These are phyloP conservation scores for Meiosimyza platycephala DNA, from an alignment of 2,888 invertebrate genomes.

Conservation along the genomic window DNA sequence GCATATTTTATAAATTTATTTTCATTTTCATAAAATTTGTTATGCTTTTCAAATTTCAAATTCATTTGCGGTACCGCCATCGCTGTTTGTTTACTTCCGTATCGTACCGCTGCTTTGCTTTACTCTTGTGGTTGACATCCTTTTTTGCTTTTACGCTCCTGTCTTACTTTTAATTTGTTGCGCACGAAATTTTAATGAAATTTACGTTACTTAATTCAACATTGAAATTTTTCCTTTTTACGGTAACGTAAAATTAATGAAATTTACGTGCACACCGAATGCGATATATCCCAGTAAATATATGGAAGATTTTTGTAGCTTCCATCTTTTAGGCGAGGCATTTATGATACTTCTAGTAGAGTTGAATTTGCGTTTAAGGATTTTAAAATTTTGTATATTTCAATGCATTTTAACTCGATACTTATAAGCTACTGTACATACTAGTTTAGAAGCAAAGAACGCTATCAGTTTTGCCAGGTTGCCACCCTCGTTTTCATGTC, in stretches of 20 bases:
- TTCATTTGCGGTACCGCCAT: neutral
- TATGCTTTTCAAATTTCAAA: neutral
- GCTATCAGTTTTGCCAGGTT: no score
- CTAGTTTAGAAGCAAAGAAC: no score
- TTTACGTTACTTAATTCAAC: neutral
- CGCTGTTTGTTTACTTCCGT: neutral
- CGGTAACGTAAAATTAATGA: slow-evolving; percentile 9
- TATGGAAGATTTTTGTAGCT: no score
- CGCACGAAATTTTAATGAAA: slow-evolving; percentile 22
- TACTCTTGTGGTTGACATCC: slow-evolving; percentile 6
- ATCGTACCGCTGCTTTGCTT: neutral
- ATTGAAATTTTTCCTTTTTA: slow-evolving; percentile 7
- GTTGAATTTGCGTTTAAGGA: no score
- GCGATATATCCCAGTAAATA: neutral
- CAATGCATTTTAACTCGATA: no score
- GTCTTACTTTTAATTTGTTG: slow-evolving; percentile 8
- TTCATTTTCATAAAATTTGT: neutral
- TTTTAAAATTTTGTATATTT: no score
- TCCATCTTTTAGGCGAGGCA: no score
- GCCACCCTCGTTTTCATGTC: no score
- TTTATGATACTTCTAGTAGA: no score
- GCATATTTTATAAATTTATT: neutral
- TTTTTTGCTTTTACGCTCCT: neutral
- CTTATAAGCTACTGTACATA: no score
- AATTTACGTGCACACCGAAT: neutral